Conservation (phyloP, 2,113 vertebrate species). For the Tragulus kanchil region DNA sequence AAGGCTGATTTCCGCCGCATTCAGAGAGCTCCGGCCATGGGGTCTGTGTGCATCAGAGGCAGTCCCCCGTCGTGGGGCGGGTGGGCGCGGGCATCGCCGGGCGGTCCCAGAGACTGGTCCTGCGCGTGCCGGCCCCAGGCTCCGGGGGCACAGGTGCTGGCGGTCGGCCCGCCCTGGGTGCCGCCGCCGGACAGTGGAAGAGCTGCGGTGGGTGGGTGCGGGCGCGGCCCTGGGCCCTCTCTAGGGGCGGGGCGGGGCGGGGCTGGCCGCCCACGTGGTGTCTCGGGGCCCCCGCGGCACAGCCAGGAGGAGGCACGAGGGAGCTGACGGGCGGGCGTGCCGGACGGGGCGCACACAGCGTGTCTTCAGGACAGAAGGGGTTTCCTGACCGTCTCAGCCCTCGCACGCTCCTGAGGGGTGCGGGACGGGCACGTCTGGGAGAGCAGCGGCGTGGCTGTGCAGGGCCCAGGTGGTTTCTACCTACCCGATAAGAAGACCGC, state of each 20-base stretch:
- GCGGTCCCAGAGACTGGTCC: background rate
- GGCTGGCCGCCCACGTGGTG: fast-evolving
- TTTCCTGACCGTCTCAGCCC: background rate
- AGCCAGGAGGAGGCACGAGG: background rate
- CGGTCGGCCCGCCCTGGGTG: background rate
- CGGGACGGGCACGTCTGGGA: background rate
- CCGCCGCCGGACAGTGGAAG: background rate
- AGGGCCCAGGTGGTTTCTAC: background rate
- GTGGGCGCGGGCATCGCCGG: background rate
- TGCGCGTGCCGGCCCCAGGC: background rate
- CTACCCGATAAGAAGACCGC: background rate
- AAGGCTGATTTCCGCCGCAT: background rate
- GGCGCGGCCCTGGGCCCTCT: no score
- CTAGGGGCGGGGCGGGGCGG: no score
- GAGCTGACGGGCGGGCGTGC: background rate
- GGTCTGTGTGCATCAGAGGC: background rate
- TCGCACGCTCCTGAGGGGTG: background rate
- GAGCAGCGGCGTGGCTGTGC: background rate
- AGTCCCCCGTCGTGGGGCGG: background rate
- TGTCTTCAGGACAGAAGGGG: background rate
- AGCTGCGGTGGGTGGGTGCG: fast-evolving
- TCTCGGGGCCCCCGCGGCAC: background rate
- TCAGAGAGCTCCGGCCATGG: background rate
- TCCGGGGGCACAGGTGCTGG: background rate
- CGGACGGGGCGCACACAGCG: background rate